Conservation (phyloP, 2,888 invertebrate species). For the Biston betularia region DNA sequence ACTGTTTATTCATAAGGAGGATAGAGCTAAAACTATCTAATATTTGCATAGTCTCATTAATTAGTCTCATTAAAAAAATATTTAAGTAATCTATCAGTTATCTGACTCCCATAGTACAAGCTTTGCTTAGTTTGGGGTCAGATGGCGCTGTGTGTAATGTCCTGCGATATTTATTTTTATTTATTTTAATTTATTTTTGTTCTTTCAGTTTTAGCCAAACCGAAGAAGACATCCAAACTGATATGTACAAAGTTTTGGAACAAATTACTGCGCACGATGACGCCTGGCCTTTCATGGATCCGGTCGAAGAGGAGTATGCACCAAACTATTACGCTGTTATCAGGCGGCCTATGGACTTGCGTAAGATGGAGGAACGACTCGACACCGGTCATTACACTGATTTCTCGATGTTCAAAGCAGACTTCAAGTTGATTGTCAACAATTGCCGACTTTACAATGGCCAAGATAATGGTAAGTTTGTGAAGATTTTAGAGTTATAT, state of each 20-base stretch:
- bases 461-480: conserved; percentile 93
- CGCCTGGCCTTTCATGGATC: conserved; percentile 97
- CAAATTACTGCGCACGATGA: conserved; percentile 95
- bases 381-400: conserved; percentile 93
- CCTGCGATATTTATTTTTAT: too few species aligned
- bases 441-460: conserved; percentile 97
- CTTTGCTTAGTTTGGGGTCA: too few species aligned
- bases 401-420: conserved; percentile 93
- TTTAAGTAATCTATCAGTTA: too few species aligned
- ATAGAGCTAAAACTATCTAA: too few species aligned
- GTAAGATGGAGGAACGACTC: conserved; percentile 94
- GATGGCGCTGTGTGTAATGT: too few species aligned
- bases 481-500: neutral
- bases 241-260: conserved; percentile 96
- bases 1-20: too few species aligned
- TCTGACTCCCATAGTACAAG: too few species aligned
- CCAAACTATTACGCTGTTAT: conserved; percentile 93
- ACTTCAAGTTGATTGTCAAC: conserved; percentile 96
- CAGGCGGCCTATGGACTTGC: conserved; percentile 94
- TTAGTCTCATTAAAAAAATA: neutral
- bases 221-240: conserved; percentile 94
- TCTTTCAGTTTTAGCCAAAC: conserved; percentile 90
- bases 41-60: neutral
- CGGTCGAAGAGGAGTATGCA: conserved; percentile 96
- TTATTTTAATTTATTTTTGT: neutral